phyloP scores from a whole-genome alignment of 2,113 vertebrate genomes.

The Clarias macrocephalus region DNA sequence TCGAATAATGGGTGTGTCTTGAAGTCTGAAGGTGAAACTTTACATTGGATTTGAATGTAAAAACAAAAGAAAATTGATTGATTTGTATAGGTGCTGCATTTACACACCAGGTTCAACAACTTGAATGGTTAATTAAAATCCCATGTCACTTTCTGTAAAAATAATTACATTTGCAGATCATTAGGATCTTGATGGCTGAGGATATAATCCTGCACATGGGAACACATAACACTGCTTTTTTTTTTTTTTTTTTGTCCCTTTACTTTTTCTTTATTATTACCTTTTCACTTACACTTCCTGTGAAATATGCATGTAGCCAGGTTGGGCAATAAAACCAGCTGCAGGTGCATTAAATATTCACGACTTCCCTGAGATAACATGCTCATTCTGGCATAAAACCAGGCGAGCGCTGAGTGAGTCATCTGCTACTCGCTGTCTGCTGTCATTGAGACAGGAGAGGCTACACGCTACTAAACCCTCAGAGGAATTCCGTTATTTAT shows the following conservation, averaged over 20 bases:
- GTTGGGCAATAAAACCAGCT: background rate
- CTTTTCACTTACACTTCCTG: background rate
- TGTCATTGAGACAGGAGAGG: slow-evolving; percentile 17
- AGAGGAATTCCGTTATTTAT: background rate
- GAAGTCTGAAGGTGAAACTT: background rate
- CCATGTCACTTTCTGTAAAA: background rate
- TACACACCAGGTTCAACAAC: background rate
- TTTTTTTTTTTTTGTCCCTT: background rate
- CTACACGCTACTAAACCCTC: background rate
- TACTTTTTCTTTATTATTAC: background rate
- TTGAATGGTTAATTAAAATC: background rate
- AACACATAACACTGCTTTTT: background rate
- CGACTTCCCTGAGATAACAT: background rate
- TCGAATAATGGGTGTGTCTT: background rate
- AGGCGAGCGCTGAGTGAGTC: background rate
- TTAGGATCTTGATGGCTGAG: background rate
- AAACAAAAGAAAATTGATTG: background rate
- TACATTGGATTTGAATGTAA: background rate
- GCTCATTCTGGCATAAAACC: slow-evolving; percentile 9
- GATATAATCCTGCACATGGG: background rate
- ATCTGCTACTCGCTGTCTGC: slow-evolving; percentile 23
- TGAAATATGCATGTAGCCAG: slow-evolving; percentile 1
- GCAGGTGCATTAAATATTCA: slow-evolving; percentile 33
- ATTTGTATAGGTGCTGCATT: background rate
- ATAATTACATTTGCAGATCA: background rate